Conservation (phyloP, 2,797 vertebrate species). For the Odontamblyopus rebecca region DNA sequence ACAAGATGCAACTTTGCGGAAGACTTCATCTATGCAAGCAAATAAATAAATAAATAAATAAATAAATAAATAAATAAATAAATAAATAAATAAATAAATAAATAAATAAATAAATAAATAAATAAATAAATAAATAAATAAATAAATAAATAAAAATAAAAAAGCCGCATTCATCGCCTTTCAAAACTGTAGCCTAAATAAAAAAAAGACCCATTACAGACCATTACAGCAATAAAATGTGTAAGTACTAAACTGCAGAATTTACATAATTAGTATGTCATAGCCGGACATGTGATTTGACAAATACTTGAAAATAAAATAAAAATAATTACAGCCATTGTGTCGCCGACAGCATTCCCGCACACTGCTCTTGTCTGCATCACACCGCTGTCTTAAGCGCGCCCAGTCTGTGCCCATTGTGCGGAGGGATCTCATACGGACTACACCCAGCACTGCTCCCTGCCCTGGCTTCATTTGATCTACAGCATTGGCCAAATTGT, state of each 20-base stretch:
- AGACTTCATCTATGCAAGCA: too few relatives aligned
- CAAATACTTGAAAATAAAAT: not conserved
- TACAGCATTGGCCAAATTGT: constrained; percentile 63
- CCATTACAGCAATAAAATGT: not conserved
- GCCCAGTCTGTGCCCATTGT: constrained; percentile 57
- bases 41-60: too few relatives aligned
- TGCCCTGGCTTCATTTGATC: constrained; percentile 77
- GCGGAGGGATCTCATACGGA: constrained; percentile 81
- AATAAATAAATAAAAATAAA: too few relatives aligned
- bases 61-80: too few relatives aligned
- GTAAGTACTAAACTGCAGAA: not conserved
- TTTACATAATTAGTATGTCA: not conserved
- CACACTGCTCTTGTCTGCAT: constrained; percentile 46
- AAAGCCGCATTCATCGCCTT: too few relatives aligned
- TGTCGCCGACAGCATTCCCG: constrained; percentile 19
- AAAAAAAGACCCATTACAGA: not conserved
- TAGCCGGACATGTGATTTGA: not conserved
- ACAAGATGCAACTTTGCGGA: not conserved
- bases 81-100: too few relatives aligned
- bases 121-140: too few relatives aligned
- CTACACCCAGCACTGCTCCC: constrained; percentile 82
- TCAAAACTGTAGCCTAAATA: not conserved
- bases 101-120: too few relatives aligned
- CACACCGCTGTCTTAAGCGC: constrained; percentile 51
- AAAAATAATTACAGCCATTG: not conserved